Conservation (phyloP, 1,140 invertebrate species). For the Homalodisca vitripennis region DNA sequence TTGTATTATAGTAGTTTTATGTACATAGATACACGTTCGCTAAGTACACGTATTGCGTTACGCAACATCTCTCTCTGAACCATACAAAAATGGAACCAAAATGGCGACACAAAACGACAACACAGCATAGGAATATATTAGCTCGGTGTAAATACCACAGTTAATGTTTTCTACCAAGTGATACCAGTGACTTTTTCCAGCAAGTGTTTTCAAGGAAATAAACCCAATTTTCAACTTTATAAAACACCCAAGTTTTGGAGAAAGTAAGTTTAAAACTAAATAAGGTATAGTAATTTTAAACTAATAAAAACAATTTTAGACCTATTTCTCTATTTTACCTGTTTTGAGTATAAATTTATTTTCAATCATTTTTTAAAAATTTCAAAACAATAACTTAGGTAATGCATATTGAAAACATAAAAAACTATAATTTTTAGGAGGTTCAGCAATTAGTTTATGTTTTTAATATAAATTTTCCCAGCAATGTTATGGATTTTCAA, state of each 20-base stretch:
- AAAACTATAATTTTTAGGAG: neutral
- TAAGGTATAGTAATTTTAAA: neutral
- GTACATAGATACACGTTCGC: conserved; percentile 35
- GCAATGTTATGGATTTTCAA: neutral
- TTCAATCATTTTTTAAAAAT: too few relatives aligned
- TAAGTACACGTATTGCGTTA: conserved; percentile 1
- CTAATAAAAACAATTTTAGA: too few relatives aligned
- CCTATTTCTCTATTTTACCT: too few relatives aligned
- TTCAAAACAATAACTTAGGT: too few relatives aligned
- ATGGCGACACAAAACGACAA: neutral
- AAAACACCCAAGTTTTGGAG: neutral
- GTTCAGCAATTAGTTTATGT: neutral
- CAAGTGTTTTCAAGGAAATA: too few relatives aligned
- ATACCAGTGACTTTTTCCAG: too few relatives aligned
- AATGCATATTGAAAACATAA: neutral
- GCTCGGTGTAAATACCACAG: too few relatives aligned
- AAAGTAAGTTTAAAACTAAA: neutral
- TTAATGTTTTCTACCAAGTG: too few relatives aligned
- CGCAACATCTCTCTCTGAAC: neutral
- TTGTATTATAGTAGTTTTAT: conserved; percentile 35
- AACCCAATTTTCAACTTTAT: too few relatives aligned
- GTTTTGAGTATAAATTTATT: too few relatives aligned
- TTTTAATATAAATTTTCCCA: neutral
- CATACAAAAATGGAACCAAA: neutral
- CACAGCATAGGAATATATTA: neutral